Evolutionary conservation across 1,140 invertebrate genomes (phyloP), one percentile per base, ranked within the genome.

Genomic region (Nautilus pompilius): DNA sequence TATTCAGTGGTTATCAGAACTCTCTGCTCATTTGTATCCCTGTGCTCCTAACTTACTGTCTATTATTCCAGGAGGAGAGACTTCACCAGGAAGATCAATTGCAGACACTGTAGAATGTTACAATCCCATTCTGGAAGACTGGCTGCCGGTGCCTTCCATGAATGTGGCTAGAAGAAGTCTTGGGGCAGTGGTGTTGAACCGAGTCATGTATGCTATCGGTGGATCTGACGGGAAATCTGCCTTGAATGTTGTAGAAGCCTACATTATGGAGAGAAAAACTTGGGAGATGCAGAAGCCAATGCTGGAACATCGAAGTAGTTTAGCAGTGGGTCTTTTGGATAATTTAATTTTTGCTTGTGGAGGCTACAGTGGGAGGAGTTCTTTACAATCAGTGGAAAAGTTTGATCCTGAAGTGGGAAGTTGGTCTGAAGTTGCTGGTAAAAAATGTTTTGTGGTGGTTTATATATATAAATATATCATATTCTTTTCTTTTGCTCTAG

Each of bases 161-260:
- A 61, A 58, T 15, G 62, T 45, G 28, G 41, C 57, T 13, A 63
- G 60, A 33, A 29, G 66, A 5, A 67, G 66, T 28, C 55, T 67
- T 0, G 61, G 66, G 22, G 58, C 64, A 10, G 58, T 60, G 4
- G 24, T 67, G 6, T 15, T 67, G 29, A 62, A 60, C 5, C 63
- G 61, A 59, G 54, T 67, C 32, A 63, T 67, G 15, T 67, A 60
- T 58, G 66, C 66, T n/a, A 22, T 67, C 22, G 66, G 66, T 20
- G 53, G 58, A 2, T 32, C 61, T 22, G 32, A 53, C 8, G 28
- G 29, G 53, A 26, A 41, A 24, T 26, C 10, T 49, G 20, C 10
- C 56, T 33, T n/a, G n/a, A n/a, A n/a, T n/a, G n/a, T n/a, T n/a
- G 62, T 64, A 2, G 56, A 67, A 32, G 58, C 58, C 3, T 67